phyloP scores from a whole-genome alignment of 2,888 invertebrate genomes.

The Platycheirus albimanus region DNA sequence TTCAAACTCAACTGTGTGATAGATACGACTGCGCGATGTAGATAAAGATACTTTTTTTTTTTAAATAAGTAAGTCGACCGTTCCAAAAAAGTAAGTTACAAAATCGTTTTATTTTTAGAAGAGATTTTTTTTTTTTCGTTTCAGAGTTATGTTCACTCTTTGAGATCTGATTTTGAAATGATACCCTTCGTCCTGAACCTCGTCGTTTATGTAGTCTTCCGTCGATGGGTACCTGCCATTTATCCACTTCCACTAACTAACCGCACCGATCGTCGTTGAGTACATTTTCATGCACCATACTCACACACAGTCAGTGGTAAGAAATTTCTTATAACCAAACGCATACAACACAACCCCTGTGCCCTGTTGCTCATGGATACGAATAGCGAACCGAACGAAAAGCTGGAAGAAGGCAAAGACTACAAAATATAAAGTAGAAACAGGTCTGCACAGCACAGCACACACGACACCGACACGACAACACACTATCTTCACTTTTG shows the following conservation, averaged over 20 bases:
- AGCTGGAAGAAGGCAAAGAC: slow-evolving; percentile 31
- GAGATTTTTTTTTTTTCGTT: slow-evolving; percentile 5
- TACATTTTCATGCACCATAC: neutral
- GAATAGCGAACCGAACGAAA: too few relatives aligned
- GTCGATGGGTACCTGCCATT: slow-evolving; percentile 48
- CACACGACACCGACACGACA: too few relatives aligned
- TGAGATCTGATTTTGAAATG: slow-evolving; percentile 84
- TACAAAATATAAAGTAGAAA: slow-evolving; percentile 41
- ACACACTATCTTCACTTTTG: neutral
- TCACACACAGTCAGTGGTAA: slow-evolving; percentile 13
- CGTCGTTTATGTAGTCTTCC: slow-evolving; percentile 80
- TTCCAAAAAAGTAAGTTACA: slow-evolving; percentile 17
- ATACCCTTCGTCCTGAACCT: slow-evolving; percentile 83
- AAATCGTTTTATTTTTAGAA: slow-evolving; percentile 49
- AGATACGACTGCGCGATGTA: slow-evolving; percentile 25
- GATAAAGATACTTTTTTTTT: slow-evolving; percentile 35
- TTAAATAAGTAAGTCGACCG: slow-evolving; percentile 17
- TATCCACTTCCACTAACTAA: slow-evolving; percentile 14
- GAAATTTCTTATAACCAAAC: slow-evolving; percentile 27
- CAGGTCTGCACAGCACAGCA: slow-evolving; percentile 69
- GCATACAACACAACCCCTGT: slow-evolving; percentile 54
- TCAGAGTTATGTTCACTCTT: slow-evolving; percentile 79
- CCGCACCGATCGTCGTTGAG: slow-evolving; percentile 45
- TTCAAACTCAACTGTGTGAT: slow-evolving; percentile 34
- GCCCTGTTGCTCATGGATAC: slow-evolving; percentile 66